Conservation (phyloP, 35 echinoderm and acorn worm species). For the Hemicentrotus pulcherrimus region DNA sequence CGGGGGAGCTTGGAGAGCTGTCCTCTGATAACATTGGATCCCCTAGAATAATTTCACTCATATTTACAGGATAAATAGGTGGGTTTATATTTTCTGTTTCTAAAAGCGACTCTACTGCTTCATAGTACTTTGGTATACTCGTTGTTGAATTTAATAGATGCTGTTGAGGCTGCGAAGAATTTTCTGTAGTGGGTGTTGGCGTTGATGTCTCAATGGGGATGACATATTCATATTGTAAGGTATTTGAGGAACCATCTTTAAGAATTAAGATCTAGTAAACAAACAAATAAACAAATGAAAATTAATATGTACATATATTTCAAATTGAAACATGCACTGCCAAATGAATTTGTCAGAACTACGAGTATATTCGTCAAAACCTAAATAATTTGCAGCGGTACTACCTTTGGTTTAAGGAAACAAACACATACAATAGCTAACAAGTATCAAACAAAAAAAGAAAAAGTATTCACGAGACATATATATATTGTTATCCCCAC, state of each 20-base stretch:
- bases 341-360: too few relatives aligned
- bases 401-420: too few relatives aligned
- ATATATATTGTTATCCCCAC: too few relatives aligned
- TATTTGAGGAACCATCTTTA: neutral
- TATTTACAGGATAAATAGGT: neutral
- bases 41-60: neutral
- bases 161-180: neutral
- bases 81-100: constrained; percentile 13
- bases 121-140: neutral
- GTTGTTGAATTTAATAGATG: neutral
- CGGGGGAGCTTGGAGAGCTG: neutral
- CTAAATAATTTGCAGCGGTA: too few relatives aligned
- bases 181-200: neutral
- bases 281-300: neutral
- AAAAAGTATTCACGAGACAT: too few relatives aligned
- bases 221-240: constrained; percentile 32
- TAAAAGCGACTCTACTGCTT: neutral
- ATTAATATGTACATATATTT: neutral
- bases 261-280: neutral
- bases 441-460: too few relatives aligned
- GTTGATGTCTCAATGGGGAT: constrained; percentile 30
- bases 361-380: too few relatives aligned
- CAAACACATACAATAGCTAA: too few relatives aligned
- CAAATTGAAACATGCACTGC: too few relatives aligned
- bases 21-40: neutral